Percentiles rank a stretch among this genome's conserved stretches.
phyloP scores from a whole-genome alignment of 1,140 invertebrate species.

The Caenorhabditis inopinata region DNA sequence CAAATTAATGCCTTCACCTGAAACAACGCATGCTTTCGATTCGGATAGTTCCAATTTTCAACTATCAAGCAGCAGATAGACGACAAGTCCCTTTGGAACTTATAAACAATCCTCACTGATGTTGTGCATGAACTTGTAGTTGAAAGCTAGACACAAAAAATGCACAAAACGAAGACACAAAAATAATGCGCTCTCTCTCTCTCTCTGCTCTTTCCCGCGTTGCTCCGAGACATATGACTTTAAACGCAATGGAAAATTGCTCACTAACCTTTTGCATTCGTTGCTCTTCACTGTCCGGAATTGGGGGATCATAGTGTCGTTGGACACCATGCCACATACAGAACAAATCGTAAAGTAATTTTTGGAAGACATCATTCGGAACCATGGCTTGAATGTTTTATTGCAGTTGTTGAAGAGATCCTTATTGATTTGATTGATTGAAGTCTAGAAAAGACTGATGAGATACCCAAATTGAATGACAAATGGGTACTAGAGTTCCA shows the following conservation, averaged over 20 bases:
- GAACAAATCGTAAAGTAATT: constrained; percentile 64
- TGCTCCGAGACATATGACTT: neutral
- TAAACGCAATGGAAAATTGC: constrained; percentile 1
- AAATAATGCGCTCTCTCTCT: constrained; percentile 19
- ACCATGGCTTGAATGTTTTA: constrained; percentile 47
- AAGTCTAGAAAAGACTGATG: constrained; percentile 21
- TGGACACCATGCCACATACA: constrained; percentile 66
- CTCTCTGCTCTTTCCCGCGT: constrained; percentile 5
- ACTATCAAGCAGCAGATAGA: neutral
- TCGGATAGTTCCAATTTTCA: neutral
- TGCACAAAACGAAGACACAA: too few relatives aligned
- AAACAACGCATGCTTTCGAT: too few relatives aligned
- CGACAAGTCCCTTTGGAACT: neutral
- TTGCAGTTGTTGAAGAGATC: neutral
- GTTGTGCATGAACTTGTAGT: too few relatives aligned
- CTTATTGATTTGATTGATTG: neutral
- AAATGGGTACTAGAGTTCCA: neutral
- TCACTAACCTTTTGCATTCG: constrained; percentile 59
- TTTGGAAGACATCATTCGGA: constrained; percentile 63
- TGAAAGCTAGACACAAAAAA: too few relatives aligned
- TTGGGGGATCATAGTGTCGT: constrained; percentile 65
- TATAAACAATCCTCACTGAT: too few relatives aligned
- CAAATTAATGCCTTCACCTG: constrained; percentile 63
- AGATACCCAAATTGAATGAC: neutral
- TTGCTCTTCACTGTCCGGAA: constrained; percentile 62